Evolutionary conservation across 1,140 invertebrate genomes (phyloP).

Genomic region (Lepidurus couesii): DNA sequence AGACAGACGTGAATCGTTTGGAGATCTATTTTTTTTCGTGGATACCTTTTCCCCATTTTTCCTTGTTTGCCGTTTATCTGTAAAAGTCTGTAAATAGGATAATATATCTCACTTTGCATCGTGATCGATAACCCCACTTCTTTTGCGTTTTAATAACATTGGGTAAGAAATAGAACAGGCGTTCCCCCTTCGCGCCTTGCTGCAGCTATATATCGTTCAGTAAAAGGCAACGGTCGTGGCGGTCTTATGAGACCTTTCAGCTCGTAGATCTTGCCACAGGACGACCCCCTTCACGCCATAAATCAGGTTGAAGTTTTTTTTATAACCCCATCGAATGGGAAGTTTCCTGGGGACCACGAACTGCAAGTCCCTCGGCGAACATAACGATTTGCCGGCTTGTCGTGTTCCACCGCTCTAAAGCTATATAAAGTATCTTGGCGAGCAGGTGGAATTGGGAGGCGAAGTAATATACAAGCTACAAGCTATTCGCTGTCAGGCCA

Average conservation of each 20-base stretch:
- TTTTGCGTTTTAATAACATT: background rate
- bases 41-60: background rate
- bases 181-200: background rate
- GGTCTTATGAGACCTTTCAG: background rate
- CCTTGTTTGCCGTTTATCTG: background rate
- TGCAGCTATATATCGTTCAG: constrained; percentile 17
- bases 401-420: constrained; percentile 10
- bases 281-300: background rate
- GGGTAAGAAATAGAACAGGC: background rate
- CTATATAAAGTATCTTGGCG: constrained; percentile 19
- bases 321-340: background rate
- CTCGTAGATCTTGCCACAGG: background rate
- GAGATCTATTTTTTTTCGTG: background rate
- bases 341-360: background rate
- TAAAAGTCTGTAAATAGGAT: constrained; percentile 3
- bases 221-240: background rate
- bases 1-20: background rate
- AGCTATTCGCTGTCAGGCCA: background rate
- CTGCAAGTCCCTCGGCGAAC: constrained; percentile 3
- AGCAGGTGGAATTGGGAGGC: constrained; percentile 11
- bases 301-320: constrained; percentile 10
- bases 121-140: background rate
- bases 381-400: constrained; percentile 21
- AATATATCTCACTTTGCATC: constrained; percentile 12
- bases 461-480: constrained; percentile 19